phyloP scores from a whole-genome alignment of 2,113 vertebrate species.

The Scomber colias region DNA sequence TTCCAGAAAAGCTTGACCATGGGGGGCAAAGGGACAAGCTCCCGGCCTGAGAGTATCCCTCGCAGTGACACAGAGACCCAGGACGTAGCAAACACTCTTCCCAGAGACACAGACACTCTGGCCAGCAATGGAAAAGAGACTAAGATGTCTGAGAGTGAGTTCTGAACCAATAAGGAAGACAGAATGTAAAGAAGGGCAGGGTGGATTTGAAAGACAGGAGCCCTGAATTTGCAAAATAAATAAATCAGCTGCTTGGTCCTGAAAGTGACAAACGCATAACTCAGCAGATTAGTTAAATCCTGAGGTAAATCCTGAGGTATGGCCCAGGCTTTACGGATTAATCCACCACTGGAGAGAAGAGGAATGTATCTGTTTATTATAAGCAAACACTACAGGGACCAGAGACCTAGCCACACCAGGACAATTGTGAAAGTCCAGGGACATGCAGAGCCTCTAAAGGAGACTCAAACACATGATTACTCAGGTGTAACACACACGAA shows the following conservation, averaged over 20 bases:
- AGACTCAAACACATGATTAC: conserved; percentile 43
- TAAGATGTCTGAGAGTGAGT: conserved; percentile 78
- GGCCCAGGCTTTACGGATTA: conserved; percentile 80
- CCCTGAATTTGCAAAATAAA: conserved; percentile 41
- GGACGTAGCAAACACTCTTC: conserved; percentile 61
- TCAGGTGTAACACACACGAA: conserved; percentile 51
- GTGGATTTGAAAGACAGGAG: conserved; percentile 26
- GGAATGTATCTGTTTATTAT: conserved; percentile 71
- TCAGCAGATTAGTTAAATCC: conserved; percentile 79
- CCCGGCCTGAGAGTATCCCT: conserved; percentile 88
- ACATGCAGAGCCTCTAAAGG: conserved; percentile 37
- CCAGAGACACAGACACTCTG: conserved; percentile 78
- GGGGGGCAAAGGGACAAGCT: conserved; percentile 83
- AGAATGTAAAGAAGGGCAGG: conserved; percentile 16
- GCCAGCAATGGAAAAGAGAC: conserved; percentile 89
- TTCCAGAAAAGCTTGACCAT: conserved; percentile 97
- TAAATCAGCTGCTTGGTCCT: conserved; percentile 68
- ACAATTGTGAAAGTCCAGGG: conserved; percentile 43
- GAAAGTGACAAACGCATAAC: conserved; percentile 76
- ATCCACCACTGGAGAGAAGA: conserved; percentile 58
- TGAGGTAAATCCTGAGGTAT: conserved; percentile 76
- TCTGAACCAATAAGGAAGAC: conserved; percentile 58
- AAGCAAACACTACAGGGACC: conserved; percentile 50
- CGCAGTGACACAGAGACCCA: conserved; percentile 87
- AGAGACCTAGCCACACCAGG: conserved; percentile 29